Percentiles rank a stretch among this genome's conserved stretches.
These are phyloP conservation scores for Setipinna tenuifilis DNA, from an alignment of 2,797 vertebrate species.

Conservation along the genomic window DNA sequence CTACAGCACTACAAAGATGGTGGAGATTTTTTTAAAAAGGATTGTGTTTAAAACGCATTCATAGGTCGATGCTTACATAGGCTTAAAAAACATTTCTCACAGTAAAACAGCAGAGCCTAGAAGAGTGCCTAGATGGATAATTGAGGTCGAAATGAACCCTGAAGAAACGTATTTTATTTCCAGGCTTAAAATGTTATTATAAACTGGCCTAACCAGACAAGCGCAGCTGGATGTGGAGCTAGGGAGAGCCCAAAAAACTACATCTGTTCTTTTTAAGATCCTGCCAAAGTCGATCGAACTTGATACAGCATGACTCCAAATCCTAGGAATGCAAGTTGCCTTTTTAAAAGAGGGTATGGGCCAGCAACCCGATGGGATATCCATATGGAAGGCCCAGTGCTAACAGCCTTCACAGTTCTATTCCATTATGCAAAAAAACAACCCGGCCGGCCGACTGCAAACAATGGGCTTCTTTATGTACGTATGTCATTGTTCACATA, in stretches of 20 bases:
- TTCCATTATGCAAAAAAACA: constrained; percentile 51
- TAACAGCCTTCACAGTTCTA: constrained; percentile 81
- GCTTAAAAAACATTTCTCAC: constrained; percentile 23
- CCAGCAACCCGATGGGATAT: constrained; percentile 84
- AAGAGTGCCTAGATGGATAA: constrained; percentile 37
- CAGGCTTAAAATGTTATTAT: constrained; percentile 85
- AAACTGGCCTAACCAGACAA: constrained; percentile 83
- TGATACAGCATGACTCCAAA: constrained; percentile 97
- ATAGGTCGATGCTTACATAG: constrained; percentile 19
- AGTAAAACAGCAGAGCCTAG: constrained; percentile 28
- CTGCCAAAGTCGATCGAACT: constrained; percentile 94
- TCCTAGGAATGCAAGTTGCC: constrained; percentile 95
- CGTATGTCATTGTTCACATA: constrained; percentile 54
- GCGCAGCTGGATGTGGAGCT: constrained; percentile 81
- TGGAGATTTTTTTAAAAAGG: neutral
- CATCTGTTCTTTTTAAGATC: constrained; percentile 87
- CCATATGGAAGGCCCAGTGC: constrained; percentile 88
- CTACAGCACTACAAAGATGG: neutral
- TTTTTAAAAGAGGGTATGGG: constrained; percentile 79
- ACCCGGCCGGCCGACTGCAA: constrained; percentile 51
- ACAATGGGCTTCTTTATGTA: constrained; percentile 78
- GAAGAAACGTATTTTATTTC: constrained; percentile 81
- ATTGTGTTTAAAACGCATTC: constrained; percentile 11
- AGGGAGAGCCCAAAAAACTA: constrained; percentile 78
- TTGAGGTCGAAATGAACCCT: constrained; percentile 66